Evolutionary conservation across 1,140 invertebrate genomes (phyloP).

Genomic region (Propsilocerus akamusi): DNA sequence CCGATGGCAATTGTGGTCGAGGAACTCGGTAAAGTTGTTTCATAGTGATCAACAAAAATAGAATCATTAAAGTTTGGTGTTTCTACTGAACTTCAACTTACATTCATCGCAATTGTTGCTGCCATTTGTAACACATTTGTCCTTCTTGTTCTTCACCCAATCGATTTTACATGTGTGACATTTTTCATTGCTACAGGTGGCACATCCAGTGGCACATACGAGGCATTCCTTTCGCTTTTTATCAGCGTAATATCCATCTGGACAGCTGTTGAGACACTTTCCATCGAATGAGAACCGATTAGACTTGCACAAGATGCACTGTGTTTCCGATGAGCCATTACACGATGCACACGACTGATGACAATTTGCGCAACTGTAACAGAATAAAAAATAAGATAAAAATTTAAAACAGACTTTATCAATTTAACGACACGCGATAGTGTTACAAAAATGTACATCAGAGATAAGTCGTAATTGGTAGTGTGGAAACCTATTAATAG

Average conservation of each 20-base stretch:
- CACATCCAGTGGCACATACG: constrained; percentile 50
- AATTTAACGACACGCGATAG: no score
- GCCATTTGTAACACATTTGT: constrained; percentile 42
- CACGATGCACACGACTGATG: constrained; percentile 66
- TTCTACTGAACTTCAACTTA: constrained; percentile 23
- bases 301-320: constrained; percentile 60
- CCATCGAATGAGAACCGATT: constrained; percentile 45
- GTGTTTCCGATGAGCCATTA: constrained; percentile 48
- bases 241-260: constrained; percentile 49
- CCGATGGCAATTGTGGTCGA: background rate
- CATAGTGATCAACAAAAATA: no score
- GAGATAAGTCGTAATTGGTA: no score
- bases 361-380: constrained; percentile 48
- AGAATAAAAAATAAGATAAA: no score
- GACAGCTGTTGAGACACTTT: constrained; percentile 42
- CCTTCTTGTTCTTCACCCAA: constrained; percentile 53
- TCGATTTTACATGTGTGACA: constrained; percentile 48
- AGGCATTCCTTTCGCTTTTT: constrained; percentile 56
- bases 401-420: no score
- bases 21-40: constrained; percentile 5
- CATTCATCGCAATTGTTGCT: constrained; percentile 41
- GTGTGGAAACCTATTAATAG: no score
- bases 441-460: no score
- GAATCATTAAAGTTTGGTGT: no score
- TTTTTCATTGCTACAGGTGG: constrained; percentile 38